phyloP scores from a whole-genome alignment of 2,888 invertebrate genomes.

The Thecocarcelia acutangulata region DNA sequence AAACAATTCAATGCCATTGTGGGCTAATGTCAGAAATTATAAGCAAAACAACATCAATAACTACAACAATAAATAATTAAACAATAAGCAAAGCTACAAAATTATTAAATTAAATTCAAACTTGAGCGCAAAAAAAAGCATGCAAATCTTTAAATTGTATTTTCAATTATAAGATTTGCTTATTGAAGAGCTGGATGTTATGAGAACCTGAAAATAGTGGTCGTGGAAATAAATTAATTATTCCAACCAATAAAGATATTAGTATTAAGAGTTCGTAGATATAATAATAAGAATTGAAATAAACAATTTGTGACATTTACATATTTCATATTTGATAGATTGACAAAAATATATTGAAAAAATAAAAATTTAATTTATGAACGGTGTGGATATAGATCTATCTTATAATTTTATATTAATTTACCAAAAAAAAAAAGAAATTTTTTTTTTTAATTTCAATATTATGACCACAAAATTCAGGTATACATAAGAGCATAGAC shows the following conservation, averaged over 20 bases:
- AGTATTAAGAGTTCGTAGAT: neutral
- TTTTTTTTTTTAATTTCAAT: no score
- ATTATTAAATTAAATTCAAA: conserved; percentile 63
- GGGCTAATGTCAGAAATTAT: conserved; percentile 36
- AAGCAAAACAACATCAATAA: conserved; percentile 47
- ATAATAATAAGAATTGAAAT: neutral
- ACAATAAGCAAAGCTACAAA: conserved; percentile 52
- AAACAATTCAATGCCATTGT: conserved; percentile 60
- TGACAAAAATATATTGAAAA: no score
- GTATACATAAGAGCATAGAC: no score
- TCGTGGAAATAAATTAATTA: conserved; percentile 32
- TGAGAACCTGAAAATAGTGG: conserved; percentile 23
- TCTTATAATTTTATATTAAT: no score
- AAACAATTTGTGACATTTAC: neutral
- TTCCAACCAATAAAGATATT: neutral
- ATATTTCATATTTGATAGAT: no score
- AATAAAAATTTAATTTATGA: no score
- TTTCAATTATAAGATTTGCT: conserved; percentile 46
- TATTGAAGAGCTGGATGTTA: conserved; percentile 21
- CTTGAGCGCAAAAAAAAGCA: conserved; percentile 24
- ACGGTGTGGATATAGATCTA: no score
- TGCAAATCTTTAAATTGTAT: conserved; percentile 38
- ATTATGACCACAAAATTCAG: no score
- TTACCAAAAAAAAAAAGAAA: no score
- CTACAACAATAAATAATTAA: conserved; percentile 55